phyloP scores from a whole-genome alignment of 2,888 invertebrate genomes.

The Flexamia atlantica region DNA sequence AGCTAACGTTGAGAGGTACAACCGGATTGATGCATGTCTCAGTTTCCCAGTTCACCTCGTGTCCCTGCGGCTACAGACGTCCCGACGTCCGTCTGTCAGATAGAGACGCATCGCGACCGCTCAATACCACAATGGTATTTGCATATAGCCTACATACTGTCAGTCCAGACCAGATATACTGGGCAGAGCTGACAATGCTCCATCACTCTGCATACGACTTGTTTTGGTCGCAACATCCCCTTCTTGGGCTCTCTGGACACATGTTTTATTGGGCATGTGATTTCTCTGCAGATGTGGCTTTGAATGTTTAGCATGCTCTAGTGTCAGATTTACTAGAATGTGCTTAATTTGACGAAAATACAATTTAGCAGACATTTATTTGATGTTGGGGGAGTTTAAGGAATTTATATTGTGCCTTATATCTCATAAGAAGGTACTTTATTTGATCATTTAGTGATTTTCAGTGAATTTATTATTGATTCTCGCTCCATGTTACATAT shows the following conservation, averaged over 20 bases:
- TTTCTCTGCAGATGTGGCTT: background rate
- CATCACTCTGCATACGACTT: constrained; percentile 29
- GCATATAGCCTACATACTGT: constrained; percentile 62
- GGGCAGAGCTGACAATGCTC: constrained; percentile 5
- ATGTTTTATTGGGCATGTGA: background rate
- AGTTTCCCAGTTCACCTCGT: background rate
- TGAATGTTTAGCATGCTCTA: no score
- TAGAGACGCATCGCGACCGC: constrained; percentile 43
- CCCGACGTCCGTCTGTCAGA: constrained; percentile 28
- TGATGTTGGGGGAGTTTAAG: no score
- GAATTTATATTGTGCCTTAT: no score
- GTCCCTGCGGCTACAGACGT: background rate
- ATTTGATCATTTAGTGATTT: no score
- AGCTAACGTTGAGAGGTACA: no score
- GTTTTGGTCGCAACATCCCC: background rate
- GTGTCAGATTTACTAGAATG: no score
- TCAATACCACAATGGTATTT: constrained; percentile 60
- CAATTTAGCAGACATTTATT: no score
- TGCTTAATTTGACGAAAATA: no score
- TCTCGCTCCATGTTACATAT: no score
- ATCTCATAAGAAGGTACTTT: no score
- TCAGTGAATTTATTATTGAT: no score
- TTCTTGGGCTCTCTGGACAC: background rate
- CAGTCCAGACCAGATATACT: constrained; percentile 42
- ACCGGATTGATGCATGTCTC: constrained; percentile 10